Conservation (phyloP, 2,113 vertebrate genomes). For the Asarcornis scutulata region DNA sequence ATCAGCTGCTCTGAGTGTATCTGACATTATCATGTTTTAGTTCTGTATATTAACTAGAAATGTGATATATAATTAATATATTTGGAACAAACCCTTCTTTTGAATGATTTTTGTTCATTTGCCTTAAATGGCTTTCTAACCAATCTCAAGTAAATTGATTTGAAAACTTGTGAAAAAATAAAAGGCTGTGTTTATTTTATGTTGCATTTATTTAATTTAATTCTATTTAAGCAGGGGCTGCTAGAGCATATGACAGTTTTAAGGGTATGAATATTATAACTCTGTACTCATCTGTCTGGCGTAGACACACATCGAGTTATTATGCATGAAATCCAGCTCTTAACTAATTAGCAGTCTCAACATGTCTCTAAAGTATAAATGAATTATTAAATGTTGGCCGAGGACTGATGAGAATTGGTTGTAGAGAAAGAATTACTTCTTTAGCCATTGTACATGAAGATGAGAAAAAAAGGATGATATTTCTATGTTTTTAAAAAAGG, state of each 20-base stretch:
- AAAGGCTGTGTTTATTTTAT: neutral
- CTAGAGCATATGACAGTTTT: neutral
- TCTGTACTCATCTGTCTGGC: neutral
- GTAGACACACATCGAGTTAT: neutral
- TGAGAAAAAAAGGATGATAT: neutral
- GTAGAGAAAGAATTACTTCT: slow-evolving; percentile 1
- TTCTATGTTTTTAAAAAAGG: neutral
- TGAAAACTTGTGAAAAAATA: neutral
- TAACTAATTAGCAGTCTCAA: slow-evolving; percentile 38
- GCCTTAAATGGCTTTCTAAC: neutral
- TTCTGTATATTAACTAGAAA: neutral
- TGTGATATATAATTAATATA: neutral
- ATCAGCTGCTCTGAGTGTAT: neutral
- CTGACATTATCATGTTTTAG: neutral
- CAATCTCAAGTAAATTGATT: neutral
- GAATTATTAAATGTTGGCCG: slow-evolving; percentile 40
- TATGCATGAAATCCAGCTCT: neutral
- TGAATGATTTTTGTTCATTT: neutral
- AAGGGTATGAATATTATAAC: neutral
- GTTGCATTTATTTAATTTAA: neutral
- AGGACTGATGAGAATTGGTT: slow-evolving; percentile 4
- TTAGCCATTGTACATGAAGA: neutral
- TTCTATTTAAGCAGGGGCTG: neutral
- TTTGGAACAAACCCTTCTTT: neutral
- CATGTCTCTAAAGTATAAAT: slow-evolving; percentile 30